Conservation (phyloP, 2,888 invertebrate genomes). For the Pherbina coryleti region DNA sequence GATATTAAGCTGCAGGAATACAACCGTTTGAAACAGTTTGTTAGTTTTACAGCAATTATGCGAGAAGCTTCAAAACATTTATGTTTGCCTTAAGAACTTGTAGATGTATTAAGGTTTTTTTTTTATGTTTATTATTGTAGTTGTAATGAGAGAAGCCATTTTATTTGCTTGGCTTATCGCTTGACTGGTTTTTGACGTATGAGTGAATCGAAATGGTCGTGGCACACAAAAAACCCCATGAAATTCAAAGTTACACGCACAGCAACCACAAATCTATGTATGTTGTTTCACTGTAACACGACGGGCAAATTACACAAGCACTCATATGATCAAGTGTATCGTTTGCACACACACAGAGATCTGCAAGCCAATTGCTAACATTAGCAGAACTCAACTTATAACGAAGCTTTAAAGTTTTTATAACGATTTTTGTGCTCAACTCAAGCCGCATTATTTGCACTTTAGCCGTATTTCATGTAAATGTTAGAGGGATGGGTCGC, state of each 20-base stretch:
- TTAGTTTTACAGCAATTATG: slow-evolving; percentile 22
- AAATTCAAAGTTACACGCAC: too few species aligned
- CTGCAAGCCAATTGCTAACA: not conserved
- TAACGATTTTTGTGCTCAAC: not conserved
- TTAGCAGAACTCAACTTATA: not conserved
- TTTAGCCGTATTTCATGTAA: slow-evolving; percentile 9
- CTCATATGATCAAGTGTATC: not conserved
- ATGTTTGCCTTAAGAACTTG: not conserved
- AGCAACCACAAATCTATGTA: too few species aligned
- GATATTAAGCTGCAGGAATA: not conserved
- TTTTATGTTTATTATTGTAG: not conserved
- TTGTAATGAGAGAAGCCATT: slow-evolving; percentile 1
- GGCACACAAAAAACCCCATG: too few species aligned
- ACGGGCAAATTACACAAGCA: not conserved
- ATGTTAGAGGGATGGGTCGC: too few species aligned
- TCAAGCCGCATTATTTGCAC: slow-evolving; percentile 48
- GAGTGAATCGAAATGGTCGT: not conserved
- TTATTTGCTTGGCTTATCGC: not conserved
- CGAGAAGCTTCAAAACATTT: slow-evolving; percentile 5
- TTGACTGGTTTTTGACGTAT: not conserved
- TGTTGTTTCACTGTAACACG: too few species aligned
- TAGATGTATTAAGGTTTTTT: not conserved
- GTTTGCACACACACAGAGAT: not conserved
- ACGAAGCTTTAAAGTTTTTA: slow-evolving; percentile 12
- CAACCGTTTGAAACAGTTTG: not conserved